Evolutionary conservation across 2,888 invertebrate species (phyloP), one percentile per base, ranked within the genome.

Genomic region (Hipparchia sbordonii): DNA sequence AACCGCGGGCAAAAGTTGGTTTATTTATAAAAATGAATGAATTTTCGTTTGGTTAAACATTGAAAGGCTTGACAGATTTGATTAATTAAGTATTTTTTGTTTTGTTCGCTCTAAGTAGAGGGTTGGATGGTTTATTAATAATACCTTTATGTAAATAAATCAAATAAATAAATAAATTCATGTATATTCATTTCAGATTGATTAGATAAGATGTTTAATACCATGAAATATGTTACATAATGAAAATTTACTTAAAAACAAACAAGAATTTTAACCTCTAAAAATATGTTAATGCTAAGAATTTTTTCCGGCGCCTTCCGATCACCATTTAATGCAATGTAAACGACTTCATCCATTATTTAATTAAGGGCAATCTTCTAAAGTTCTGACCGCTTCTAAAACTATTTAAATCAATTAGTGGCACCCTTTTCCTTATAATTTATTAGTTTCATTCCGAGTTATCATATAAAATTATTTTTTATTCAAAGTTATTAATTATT

Each of bases 271-370:
- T 39, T 39, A 39, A 60, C 59, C 39, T 10, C 12, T 10, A 60
- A 60, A 59, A 60, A 60, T 39, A 39, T 39, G 48, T 63, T 48
- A 48, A 48, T 63, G 48, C 45, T 6, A 39, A 60, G 10, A 48
- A 63, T 63, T 48, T 48, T 9, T 62, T 63, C 63, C 60, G 13
- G 23, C 12, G 23, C 33, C n/a, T 67, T 62, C 48, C 48, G 1
- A 51, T 70, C 23, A 52, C 39, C 39, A 60, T 12, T 61, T 74
- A 61, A 74, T 66, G 60, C 60, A 23, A 66, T 68, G 57, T 48
- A 71, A 74, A 74, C 54, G 60, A 33, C 63, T 68, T 61, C 9
- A 71, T 60, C 54, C 60, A 74, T 71, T 71, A 66, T 39, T 56
- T 69, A 60, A 71, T 69, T 74, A 61, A 71, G 65, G 67, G 10